Evolutionary conservation across 2,797 vertebrate species (phyloP), one percentile per base, ranked within the genome.

Genomic region (Centroberyx gerrardi): DNA sequence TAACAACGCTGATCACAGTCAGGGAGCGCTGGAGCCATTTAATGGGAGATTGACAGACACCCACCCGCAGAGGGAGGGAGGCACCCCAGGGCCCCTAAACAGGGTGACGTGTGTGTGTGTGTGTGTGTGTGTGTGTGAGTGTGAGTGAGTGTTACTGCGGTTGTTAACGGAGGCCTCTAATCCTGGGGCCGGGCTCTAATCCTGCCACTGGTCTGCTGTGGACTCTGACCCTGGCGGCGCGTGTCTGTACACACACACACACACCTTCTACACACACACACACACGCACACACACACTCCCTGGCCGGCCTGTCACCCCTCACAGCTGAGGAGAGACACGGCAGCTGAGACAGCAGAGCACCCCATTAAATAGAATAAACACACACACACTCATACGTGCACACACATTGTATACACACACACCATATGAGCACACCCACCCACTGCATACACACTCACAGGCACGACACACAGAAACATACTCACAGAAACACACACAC

Each of bases 131-230:
- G 22, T 1, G 22, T 22, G 83, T 83, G 58, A 18, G 69, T 82
- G 86, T 64, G 68, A 76, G 68, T 73, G 22, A 22, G 22, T 22
- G 83, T 83, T 76, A 82, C 70, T 81, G 77, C 3, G 86, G 90
- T 84, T 90, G 93, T 93, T 93, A 93, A 93, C 88, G 88, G 90
- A 74, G 90, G 85, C 82, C 81, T 83, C 87, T 93, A 93, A 93
- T 93, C 89, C 91, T 56, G 76, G 87, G 87, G 87, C 90, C 78
- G 66, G 80, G 78, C 78, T 88, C 85, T 95, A 94, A 95, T 94
- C 94, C 92, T 83, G 82, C 84, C 88, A 90, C 82, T 51, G 84
- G 78, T 90, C 81, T 76, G 84, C 58, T 58, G 84, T 86, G 84
- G 88, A 92, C 90, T 78, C 84, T 93, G 93, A 95, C 85, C 92